Percentiles rank a stretch among this genome's conserved stretches.
phyloP scores from a whole-genome alignment of 2,113 vertebrate species.

The Arothron firmamentum region DNA sequence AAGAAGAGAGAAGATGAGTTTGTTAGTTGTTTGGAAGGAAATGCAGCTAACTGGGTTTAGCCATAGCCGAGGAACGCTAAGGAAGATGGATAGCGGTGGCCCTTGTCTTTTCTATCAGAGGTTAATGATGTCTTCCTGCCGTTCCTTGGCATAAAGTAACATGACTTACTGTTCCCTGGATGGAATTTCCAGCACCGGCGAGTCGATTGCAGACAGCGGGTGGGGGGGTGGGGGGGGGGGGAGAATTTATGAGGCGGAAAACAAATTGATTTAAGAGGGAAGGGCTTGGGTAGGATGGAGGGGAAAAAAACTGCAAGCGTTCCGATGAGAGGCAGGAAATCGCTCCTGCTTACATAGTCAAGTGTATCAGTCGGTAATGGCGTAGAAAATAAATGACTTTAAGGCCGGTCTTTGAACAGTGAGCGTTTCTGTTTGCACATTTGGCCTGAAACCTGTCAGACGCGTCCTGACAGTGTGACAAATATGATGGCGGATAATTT shows the following conservation, averaged over 20 bases:
- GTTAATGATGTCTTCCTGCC: conserved; percentile 39
- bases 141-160: conserved; percentile 12
- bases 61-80: conserved; percentile 15
- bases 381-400: conserved; percentile 31
- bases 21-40: conserved; percentile 24
- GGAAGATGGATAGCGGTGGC: conserved; percentile 39
- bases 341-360: conserved; percentile 3
- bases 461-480: conserved; percentile 40
- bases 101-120: conserved; percentile 20
- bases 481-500: conserved; percentile 36
- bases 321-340: conserved; percentile 4
- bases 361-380: conserved; percentile 5
- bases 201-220: conserved; percentile 11
- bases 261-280: conserved; percentile 16
- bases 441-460: conserved; percentile 25
- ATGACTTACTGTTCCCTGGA: conserved; percentile 13
- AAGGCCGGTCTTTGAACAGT: conserved; percentile 27
- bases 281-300: neutral
- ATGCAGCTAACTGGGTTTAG: conserved; percentile 41
- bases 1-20: conserved; percentile 22
- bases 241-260: conserved; percentile 29
- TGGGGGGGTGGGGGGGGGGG: neutral
- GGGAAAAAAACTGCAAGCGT: neutral
- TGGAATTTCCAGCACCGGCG: conserved; percentile 18
- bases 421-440: conserved; percentile 40